Conservation (phyloP, 92 coral and sea anemone genomes). For the Paragorgia papillata region DNA sequence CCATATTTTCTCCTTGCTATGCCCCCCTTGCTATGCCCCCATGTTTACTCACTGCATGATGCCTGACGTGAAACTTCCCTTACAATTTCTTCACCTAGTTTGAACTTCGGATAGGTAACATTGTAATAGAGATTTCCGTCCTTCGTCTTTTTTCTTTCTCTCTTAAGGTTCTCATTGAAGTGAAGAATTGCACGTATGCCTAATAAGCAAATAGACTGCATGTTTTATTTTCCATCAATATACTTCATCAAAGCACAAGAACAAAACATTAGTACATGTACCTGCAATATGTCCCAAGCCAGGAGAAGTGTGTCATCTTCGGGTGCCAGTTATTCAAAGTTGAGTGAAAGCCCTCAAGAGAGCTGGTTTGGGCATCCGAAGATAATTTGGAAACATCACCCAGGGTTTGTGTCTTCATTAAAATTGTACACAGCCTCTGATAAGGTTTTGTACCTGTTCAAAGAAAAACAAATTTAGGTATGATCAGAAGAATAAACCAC, state of each 20-base stretch:
- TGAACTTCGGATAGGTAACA: constrained; percentile 27
- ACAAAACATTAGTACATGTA: background rate
- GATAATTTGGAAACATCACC: constrained; percentile 47
- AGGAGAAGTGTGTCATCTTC: constrained; percentile 45
- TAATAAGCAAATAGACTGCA: background rate
- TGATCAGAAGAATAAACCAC: background rate
- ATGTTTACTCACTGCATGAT: constrained; percentile 1
- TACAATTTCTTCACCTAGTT: constrained; percentile 34
- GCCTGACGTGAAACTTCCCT: constrained; percentile 2
- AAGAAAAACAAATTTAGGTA: background rate
- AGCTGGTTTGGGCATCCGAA: constrained; percentile 50
- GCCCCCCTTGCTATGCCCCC: too few species aligned
- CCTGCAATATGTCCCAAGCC: constrained; percentile 36
- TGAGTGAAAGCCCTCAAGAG: constrained; percentile 53
- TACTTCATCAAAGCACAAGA: background rate
- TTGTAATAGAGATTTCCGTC: constrained; percentile 15
- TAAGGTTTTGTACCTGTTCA: constrained; percentile 43
- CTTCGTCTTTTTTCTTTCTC: background rate
- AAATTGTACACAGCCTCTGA: constrained; percentile 39
- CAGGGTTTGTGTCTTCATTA: constrained; percentile 20
- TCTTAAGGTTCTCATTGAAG: constrained; percentile 29
- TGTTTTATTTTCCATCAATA: background rate
- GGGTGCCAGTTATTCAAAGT: constrained; percentile 46
- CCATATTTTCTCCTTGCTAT: too few species aligned
- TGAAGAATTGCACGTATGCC: constrained; percentile 17